Percentiles rank a stretch among this genome's conserved stretches.
Conservation (phyloP, 1,140 invertebrate species). For the Drosophila suzukii region DNA sequence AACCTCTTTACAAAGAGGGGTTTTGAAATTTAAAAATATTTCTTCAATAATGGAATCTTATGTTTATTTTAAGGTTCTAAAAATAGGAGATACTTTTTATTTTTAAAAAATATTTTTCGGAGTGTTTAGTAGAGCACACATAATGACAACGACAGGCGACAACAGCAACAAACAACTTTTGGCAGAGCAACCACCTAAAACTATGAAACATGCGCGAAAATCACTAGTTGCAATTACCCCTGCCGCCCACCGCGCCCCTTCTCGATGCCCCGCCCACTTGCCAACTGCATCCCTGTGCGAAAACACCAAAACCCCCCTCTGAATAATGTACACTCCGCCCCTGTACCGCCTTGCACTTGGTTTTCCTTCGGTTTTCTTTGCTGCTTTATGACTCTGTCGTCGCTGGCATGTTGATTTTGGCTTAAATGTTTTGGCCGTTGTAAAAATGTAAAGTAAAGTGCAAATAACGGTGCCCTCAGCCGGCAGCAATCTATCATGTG, state of each 20-base stretch:
- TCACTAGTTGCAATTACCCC: constrained; percentile 68
- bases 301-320: background rate
- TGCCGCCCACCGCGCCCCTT: background rate
- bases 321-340: background rate
- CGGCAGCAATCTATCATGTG: constrained; percentile 72
- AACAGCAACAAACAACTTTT: constrained; percentile 53
- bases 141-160: constrained; percentile 74
- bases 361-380: constrained; percentile 31
- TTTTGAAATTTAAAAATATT: too few species aligned
- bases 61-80: too few species aligned
- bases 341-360: constrained; percentile 5
- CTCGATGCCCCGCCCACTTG: constrained; percentile 8
- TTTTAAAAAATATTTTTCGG: background rate
- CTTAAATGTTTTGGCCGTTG: constrained; percentile 79
- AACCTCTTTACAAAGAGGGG: too few species aligned
- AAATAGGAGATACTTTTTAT: background rate
- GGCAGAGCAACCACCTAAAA: constrained; percentile 63
- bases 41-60: too few species aligned
- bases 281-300: constrained; percentile 34
- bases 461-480: constrained; percentile 76
- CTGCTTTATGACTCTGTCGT: constrained; percentile 50
- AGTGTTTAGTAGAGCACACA: constrained; percentile 54
- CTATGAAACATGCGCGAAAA: constrained; percentile 78
- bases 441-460: constrained; percentile 77
- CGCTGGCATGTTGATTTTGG: constrained; percentile 72